These are phyloP conservation scores for Carduelis carduelis DNA, from an alignment of 2,797 vertebrate genomes.

Conservation along the genomic window DNA sequence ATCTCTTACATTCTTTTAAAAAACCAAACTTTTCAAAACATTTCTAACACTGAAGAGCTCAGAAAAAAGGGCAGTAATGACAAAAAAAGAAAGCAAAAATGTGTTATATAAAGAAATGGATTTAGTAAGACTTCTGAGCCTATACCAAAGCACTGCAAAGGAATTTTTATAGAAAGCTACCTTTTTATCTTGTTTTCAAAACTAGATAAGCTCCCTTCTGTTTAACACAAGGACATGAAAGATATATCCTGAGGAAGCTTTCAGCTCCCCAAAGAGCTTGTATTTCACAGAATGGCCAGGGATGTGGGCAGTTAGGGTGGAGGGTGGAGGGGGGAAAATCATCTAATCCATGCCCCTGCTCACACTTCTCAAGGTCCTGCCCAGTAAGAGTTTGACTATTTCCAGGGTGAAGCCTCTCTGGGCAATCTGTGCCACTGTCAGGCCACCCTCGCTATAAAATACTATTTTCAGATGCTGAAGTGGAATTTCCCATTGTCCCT, in stretches of 20 bases:
- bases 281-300: background rate
- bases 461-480: background rate
- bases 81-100: background rate
- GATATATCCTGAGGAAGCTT: background rate
- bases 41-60: background rate
- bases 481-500: background rate
- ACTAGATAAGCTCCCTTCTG: background rate
- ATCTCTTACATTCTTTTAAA: background rate
- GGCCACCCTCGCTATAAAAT: background rate
- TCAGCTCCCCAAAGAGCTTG: background rate
- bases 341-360: background rate
- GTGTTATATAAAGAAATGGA: conserved; percentile 7
- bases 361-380: background rate
- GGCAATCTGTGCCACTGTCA: background rate
- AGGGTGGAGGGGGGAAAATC: background rate
- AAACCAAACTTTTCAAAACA: conserved; percentile 1
- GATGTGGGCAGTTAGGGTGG: background rate
- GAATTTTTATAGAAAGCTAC: conserved; percentile 11
- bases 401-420: background rate
- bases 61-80: conserved; percentile 17
- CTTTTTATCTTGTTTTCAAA: conserved; percentile 45
- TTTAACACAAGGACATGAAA: background rate
- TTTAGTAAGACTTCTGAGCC: background rate
- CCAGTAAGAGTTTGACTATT: background rate
- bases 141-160: background rate